Percentiles rank a stretch among this genome's conserved stretches.
These are phyloP conservation scores for Anaspis maculata DNA, from an alignment of 2,888 invertebrate species.

Conservation along the genomic window DNA sequence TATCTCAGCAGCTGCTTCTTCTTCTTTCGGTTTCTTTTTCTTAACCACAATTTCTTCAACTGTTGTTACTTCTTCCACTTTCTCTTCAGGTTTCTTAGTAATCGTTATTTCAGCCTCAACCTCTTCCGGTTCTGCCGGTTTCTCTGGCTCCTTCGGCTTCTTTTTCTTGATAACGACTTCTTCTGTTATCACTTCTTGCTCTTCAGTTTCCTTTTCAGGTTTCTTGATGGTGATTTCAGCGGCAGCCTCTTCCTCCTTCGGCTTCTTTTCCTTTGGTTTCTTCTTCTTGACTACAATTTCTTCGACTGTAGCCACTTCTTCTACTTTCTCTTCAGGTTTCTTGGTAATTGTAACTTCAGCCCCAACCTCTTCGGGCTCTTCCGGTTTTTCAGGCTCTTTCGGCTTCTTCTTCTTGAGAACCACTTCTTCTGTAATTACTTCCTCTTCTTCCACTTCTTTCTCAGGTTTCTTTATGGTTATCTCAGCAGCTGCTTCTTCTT, in stretches of 20 bases:
- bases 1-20: conserved; percentile 44
- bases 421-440: conserved; percentile 41
- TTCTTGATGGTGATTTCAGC: conserved; percentile 26
- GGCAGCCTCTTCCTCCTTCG: conserved; percentile 33
- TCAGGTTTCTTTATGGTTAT: conserved; percentile 4
- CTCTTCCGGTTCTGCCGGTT: conserved; percentile 44
- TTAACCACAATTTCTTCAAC: conserved; percentile 16
- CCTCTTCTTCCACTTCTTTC: conserved; percentile 25
- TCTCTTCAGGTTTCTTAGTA: conserved; percentile 50
- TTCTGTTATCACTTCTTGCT: conserved; percentile 7
- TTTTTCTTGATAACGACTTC: conserved; percentile 26
- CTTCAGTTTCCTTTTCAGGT: conserved; percentile 17
- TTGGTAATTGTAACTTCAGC: conserved; percentile 51
- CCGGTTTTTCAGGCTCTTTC: conserved; percentile 35
- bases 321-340: conserved; percentile 19
- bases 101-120: conserved; percentile 56
- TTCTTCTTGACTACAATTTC: conserved; percentile 20
- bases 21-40: conserved; percentile 14
- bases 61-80: conserved; percentile 21
- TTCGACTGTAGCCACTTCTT: conserved; percentile 16
- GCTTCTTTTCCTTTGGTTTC: conserved; percentile 18
- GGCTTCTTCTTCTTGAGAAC: conserved; percentile 37
- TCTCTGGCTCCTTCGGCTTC: conserved; percentile 17
- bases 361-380: conserved; percentile 39
- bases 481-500: conserved; percentile 7